phyloP scores from a whole-genome alignment of 2,797 vertebrate species.

The Chaunax sp. region DNA sequence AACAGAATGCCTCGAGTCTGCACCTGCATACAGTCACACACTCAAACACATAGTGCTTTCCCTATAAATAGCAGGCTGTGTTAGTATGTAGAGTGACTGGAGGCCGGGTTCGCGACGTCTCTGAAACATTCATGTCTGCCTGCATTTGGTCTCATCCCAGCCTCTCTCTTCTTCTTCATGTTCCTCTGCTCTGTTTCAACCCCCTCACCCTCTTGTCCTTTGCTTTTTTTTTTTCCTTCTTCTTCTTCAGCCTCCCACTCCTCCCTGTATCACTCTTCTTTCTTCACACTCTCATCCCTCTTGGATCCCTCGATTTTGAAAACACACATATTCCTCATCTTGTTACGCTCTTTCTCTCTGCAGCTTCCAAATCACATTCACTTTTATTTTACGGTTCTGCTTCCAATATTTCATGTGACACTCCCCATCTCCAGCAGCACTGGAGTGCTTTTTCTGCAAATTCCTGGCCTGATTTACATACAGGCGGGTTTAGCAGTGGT shows the following conservation, averaged over 20 bases:
- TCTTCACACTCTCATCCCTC: slow-evolving; percentile 47
- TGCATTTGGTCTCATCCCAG: slow-evolving; percentile 39
- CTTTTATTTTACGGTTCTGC: slow-evolving; percentile 35
- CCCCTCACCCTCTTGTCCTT: slow-evolving; percentile 58
- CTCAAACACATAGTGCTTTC: slow-evolving; percentile 17
- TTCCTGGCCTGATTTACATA: slow-evolving; percentile 61
- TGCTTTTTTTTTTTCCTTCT: slow-evolving; percentile 34
- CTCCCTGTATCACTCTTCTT: slow-evolving; percentile 19
- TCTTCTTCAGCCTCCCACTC: slow-evolving; percentile 40
- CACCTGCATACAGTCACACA: slow-evolving; percentile 43
- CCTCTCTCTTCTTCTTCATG: slow-evolving; percentile 21
- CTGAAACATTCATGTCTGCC: slow-evolving; percentile 59
- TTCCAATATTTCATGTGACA: slow-evolving; percentile 12
- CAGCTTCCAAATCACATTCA: slow-evolving; percentile 37
- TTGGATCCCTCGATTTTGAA: slow-evolving; percentile 39
- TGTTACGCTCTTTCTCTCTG: background rate
- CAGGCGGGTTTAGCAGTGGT: slow-evolving; percentile 34
- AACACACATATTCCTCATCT: slow-evolving; percentile 25
- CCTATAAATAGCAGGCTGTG: slow-evolving; percentile 47
- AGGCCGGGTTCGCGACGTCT: slow-evolving; percentile 41
- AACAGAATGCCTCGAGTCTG: slow-evolving; percentile 30
- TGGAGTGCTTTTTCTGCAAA: slow-evolving; percentile 46
- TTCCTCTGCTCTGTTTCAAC: slow-evolving; percentile 42
- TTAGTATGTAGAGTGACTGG: slow-evolving; percentile 41
- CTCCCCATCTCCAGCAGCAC: slow-evolving; percentile 23